A percentile compares a stretch with the other conserved stretches of the same genome.
These are phyloP conservation scores for Otolemur crassicaudatus DNA, from an alignment of 2,797 vertebrate genomes.

Conservation along the genomic window DNA sequence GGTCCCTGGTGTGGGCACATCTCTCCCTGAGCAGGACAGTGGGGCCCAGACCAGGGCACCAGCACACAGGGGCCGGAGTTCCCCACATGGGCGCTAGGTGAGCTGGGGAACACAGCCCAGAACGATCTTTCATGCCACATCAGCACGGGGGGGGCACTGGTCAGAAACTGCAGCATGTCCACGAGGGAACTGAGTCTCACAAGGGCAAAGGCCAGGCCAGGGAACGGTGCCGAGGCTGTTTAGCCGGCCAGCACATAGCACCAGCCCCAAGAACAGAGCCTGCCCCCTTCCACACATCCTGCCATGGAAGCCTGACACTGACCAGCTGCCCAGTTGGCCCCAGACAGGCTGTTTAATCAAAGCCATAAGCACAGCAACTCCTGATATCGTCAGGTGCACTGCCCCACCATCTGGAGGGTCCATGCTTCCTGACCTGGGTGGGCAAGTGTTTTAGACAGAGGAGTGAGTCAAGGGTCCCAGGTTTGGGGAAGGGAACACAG, in stretches of 20 bases:
- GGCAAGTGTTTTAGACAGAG: neutral
- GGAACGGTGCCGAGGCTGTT: accelerated
- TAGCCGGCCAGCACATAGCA: accelerated
- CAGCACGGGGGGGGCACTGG: accelerated
- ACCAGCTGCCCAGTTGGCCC: constrained; percentile 81
- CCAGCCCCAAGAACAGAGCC: neutral
- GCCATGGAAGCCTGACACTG: constrained; percentile 54
- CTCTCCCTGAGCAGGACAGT: neutral
- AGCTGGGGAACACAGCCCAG: neutral
- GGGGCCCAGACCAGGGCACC: neutral
- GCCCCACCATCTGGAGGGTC: constrained; percentile 1
- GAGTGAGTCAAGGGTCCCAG: neutral
- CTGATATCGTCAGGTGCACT: neutral
- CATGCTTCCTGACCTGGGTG: neutral
- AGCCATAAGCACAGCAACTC: neutral
- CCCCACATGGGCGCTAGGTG: neutral
- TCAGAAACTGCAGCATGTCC: accelerated
- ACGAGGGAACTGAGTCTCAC: too few species aligned
- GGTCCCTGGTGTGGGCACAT: accelerated
- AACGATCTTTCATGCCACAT: accelerated
- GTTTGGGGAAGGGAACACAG: accelerated
- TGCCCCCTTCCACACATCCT: neutral
- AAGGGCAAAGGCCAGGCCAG: too few species aligned
- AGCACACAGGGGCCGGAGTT: accelerated
- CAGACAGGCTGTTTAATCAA: constrained; percentile 81